These are phyloP conservation scores for Zaprionus davidi DNA, from an alignment of 1,140 invertebrate genomes.

Conservation along the genomic window DNA sequence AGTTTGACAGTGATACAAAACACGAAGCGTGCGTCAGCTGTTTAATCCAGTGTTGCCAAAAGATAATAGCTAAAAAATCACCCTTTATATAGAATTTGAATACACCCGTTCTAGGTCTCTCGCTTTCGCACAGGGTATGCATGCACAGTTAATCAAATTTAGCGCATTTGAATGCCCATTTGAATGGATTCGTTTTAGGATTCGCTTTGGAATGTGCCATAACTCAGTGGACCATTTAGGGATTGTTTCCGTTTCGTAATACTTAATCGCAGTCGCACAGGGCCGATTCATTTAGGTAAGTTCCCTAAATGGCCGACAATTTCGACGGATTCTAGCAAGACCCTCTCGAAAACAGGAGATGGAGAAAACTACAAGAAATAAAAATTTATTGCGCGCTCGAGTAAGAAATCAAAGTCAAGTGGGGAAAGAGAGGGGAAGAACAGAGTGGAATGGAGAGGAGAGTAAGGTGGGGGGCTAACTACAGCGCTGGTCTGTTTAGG, in stretches of 20 bases:
- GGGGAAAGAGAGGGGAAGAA: conserved; percentile 2
- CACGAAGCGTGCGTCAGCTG: too few species aligned
- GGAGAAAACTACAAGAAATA: conserved; percentile 39
- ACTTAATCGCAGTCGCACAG: neutral
- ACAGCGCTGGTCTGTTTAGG: neutral
- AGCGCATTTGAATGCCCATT: conserved; percentile 1
- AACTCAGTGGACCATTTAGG: conserved; percentile 4
- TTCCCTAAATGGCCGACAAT: conserved; percentile 57
- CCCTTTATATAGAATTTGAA: too few species aligned
- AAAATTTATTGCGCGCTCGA: conserved; percentile 66
- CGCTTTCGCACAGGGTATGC: neutral
- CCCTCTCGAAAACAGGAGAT: neutral
- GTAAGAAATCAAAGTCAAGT: conserved; percentile 65
- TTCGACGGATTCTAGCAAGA: neutral
- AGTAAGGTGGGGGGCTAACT: neutral
- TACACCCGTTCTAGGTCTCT: too few species aligned
- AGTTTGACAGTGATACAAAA: too few species aligned
- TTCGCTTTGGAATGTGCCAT: neutral
- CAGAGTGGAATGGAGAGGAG: conserved; percentile 8
- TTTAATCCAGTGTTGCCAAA: too few species aligned
- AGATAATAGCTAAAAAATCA: too few species aligned
- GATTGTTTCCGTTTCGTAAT: neutral
- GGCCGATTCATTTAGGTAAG: conserved; percentile 50
- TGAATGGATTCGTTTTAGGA: neutral
- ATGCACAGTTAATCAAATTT: conserved; percentile 6